Conservation (phyloP, 2,888 invertebrate genomes). For the Eumerus sabulonum region DNA sequence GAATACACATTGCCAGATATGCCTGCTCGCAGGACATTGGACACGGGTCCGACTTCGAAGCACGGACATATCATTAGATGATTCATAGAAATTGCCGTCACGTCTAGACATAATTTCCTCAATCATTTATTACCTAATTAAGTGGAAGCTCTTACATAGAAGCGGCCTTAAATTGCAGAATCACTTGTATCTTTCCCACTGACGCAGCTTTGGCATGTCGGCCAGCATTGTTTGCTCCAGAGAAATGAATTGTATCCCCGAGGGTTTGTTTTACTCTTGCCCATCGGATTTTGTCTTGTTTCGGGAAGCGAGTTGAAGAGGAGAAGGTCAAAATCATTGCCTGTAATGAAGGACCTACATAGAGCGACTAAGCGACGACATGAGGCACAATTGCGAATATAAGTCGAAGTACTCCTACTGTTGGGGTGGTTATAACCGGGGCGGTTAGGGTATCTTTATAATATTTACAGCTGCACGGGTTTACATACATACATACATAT, state of each 20-base stretch:
- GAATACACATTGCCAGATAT: background rate
- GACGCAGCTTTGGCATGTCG: background rate
- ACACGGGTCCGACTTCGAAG: too few species aligned
- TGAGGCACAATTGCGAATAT: background rate
- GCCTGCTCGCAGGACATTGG: too few species aligned
- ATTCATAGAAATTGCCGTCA: conserved; percentile 77
- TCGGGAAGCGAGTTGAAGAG: background rate
- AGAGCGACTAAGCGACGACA: conserved; percentile 9
- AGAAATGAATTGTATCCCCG: conserved; percentile 25
- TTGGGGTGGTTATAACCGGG: too few species aligned
- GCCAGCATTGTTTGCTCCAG: conserved; percentile 15
- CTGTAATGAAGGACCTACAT: conserved; percentile 36
- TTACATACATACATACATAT: too few species aligned
- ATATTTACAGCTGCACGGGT: background rate
- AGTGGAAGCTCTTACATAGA: conserved; percentile 73
- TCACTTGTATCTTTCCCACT: conserved; percentile 14
- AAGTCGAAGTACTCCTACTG: too few species aligned
- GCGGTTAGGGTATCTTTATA: background rate
- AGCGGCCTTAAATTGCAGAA: conserved; percentile 21
- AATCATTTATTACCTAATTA: conserved; percentile 79
- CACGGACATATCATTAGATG: conserved; percentile 39
- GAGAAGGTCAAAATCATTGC: conserved; percentile 19
- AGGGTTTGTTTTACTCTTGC: conserved; percentile 1
- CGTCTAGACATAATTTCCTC: conserved; percentile 79
- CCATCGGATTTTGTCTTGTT: background rate